Evolutionary conservation across 37 sponge, comb jelly and placozoan genomes (phyloP), one percentile per base, ranked within the genome.

Genomic region (Beroe ovata): DNA sequence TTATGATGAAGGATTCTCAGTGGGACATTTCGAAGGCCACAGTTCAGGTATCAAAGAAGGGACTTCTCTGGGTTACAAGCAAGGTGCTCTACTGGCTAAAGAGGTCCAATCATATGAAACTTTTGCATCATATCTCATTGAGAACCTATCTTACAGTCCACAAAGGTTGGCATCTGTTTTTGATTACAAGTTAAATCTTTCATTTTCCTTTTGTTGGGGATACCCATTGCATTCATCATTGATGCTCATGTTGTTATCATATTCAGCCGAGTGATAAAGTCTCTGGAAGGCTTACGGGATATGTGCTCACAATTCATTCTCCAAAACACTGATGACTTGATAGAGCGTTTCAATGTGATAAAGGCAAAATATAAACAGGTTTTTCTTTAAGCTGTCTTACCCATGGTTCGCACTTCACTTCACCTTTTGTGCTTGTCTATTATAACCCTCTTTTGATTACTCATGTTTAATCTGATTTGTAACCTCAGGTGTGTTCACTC

Each of bases 351-450:
- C 47, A 77, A 42, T 28, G 35, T 23, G 41, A 35, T 77, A 1
- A 42, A 39, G 21, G 84, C 84, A 14, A 77, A 77, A 40, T 54
- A 77, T 39, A 77, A 29, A 77, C 84, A 77, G 84, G 71, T 69
- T n/a, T n/a, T n/a, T n/a, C n/a, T n/a, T n/a, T n/a, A n/a, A n/a
- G n/a, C n/a, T n/a, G n/a, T n/a, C n/a, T n/a, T n/a, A n/a, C n/a
- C n/a, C n/a, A n/a, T n/a, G n/a, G n/a, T 58, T 19, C 59, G 59
- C 16, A 19, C 59, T 58, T 58, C 59, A 58, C 59, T 58, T 58
- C 59, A 58, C n/a, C n/a, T n/a, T n/a, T n/a, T n/a, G n/a, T n/a
- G n/a, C n/a, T n/a, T n/a, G n/a, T n/a, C n/a, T n/a, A n/a, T n/a
- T n/a, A n/a, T n/a, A n/a, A n/a, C n/a, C n/a, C n/a, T n/a, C n/a